phyloP scores from a whole-genome alignment of 92 coral and sea anemone genomes.

The Umimayanthus chanpuru region DNA sequence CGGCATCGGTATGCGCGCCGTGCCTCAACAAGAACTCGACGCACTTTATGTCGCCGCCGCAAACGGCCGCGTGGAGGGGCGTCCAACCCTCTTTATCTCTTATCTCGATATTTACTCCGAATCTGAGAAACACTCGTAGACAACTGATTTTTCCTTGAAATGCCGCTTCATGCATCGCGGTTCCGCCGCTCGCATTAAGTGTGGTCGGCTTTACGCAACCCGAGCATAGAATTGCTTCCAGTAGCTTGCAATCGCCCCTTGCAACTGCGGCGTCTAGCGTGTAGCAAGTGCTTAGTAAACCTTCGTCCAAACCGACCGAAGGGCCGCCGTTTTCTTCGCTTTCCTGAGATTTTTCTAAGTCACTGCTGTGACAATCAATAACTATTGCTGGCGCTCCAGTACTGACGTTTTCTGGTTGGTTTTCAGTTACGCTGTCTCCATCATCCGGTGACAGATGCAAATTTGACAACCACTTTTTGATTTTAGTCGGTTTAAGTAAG shows the following conservation, averaged over 20 bases:
- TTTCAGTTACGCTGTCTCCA: neutral
- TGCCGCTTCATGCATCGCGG: constrained; percentile 89
- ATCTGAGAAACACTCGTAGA: constrained; percentile 70
- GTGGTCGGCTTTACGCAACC: constrained; percentile 66
- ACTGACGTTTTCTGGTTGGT: neutral
- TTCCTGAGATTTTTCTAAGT: neutral
- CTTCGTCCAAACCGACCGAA: constrained; percentile 46
- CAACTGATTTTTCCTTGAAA: constrained; percentile 81
- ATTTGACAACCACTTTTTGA: constrained; percentile 32
- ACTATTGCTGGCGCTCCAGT: constrained; percentile 24
- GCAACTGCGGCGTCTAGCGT: constrained; percentile 86
- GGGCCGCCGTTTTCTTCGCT: neutral
- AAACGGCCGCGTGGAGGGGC: constrained; percentile 86
- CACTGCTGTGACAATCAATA: constrained; percentile 17
- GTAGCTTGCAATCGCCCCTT: constrained; percentile 62
- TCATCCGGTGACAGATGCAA: constrained; percentile 37
- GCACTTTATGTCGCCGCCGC: constrained; percentile 77
- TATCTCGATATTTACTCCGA: constrained; percentile 67
- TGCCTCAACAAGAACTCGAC: constrained; percentile 60
- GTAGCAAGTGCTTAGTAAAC: constrained; percentile 66
- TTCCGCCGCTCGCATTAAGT: constrained; percentile 81
- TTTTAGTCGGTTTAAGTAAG: neutral
- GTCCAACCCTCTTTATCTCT: constrained; percentile 91
- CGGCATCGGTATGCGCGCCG: constrained; percentile 70
- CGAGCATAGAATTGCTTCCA: constrained; percentile 67